phyloP scores from a whole-genome alignment of 2,113 vertebrate genomes.

The Phyllostomus discolor region DNA sequence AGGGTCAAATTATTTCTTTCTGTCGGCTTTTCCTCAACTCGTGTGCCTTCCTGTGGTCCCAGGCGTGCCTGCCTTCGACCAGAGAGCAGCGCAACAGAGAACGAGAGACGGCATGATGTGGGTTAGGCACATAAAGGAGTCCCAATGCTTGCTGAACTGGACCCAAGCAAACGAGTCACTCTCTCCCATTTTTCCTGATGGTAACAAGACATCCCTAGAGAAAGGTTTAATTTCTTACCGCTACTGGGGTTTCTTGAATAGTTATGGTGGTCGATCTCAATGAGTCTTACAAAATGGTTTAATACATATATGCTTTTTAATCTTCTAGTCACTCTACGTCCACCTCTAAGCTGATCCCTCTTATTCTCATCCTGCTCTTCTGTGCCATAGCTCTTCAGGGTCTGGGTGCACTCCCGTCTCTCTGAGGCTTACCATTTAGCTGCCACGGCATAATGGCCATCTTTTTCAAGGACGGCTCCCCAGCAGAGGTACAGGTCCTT shows the following conservation, averaged over 20 bases:
- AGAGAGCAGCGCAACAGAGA: background rate
- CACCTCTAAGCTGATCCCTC: background rate
- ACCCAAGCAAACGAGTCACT: background rate
- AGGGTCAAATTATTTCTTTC: background rate
- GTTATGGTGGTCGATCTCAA: background rate
- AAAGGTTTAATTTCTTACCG: background rate
- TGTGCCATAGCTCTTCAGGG: background rate
- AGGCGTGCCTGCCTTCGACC: background rate
- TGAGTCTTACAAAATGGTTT: background rate
- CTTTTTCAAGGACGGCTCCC: slow-evolving; percentile 90
- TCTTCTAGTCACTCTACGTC: background rate
- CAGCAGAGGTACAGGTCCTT: slow-evolving; percentile 90
- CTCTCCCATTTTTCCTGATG: background rate
- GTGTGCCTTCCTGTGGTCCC: background rate
- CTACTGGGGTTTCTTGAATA: background rate
- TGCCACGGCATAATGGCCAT: slow-evolving; percentile 92
- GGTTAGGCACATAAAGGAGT: background rate
- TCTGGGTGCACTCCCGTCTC: background rate
- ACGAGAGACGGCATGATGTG: background rate
- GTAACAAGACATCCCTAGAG: background rate
- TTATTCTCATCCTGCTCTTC: background rate
- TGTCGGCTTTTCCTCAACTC: background rate
- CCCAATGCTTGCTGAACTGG: background rate
- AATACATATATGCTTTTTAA: background rate
- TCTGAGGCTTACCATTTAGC: slow-evolving; percentile 90